Base-by-base conservation (phyloP, 2,888 invertebrate genomes). In the Electrophaes corylata region DNA sequence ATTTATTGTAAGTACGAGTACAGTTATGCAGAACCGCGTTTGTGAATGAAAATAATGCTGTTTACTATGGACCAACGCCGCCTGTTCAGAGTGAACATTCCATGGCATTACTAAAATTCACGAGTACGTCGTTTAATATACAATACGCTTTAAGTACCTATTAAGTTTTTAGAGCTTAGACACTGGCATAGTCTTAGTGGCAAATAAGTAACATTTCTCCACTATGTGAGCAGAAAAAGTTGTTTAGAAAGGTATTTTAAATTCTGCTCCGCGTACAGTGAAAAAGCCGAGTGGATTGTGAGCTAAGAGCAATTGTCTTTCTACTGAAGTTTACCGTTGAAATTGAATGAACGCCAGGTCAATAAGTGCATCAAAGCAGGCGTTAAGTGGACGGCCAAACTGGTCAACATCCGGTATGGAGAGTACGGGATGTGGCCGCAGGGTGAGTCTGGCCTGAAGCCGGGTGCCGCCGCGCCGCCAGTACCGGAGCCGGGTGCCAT, bases 401-500 rank as follows among this genome's bases (percentile, higher is more conserved):
- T 48, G 51, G 47, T 54, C 40, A 45, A 50, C 54, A 46, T 50
- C 49, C 46, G 46, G 50, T 14, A 43, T 43, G 20, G 61, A 57
- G 62, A 62, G 60, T 53, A 56, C 63, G 51, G 72, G 71, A 69
- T 67, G 66, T 54, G 67, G 65, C 54, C 46, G 48, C 63, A 66
- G 66, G 64, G 55, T 66, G 66, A 63, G 64, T 67, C 60, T 65
- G 71, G 62, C 70, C 70, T 71, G 73, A 70, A 75, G 76, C 75
- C 75, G 72, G 51, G 60, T 4, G 74, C 75, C 71, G 75, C 40
- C 77, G 80, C 3, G 74, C 75, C 71, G 75, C 40, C 77, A 79
- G 76, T 78, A 72, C 73, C 73, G 74, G 75, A 70, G 77, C 76
- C 80, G 84, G 83, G 84, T 89, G 87, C 91, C 89, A 86, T 91